Base-by-base conservation (phyloP, 2,888 invertebrate species). In the Lasioglossum pauxillum region DNA sequence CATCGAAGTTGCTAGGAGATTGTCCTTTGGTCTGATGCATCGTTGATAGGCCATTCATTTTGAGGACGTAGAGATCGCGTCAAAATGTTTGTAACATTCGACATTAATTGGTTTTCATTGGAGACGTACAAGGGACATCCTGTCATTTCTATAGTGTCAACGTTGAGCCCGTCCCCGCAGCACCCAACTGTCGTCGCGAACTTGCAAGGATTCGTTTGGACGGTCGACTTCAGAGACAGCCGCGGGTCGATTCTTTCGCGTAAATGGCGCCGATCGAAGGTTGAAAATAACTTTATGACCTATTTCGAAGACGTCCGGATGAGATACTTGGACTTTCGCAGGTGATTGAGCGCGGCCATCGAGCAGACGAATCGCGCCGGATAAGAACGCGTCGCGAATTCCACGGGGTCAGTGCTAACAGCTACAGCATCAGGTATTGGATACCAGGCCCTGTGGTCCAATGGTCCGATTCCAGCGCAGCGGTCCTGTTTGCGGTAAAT, bases 401-500 rank as follows among this genome's bases (percentile, higher is more conserved):
- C 64, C 75, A 38, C 38, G 64, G 72, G 83, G 84, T 84, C 84
- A 84, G 72, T 83, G 84, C 78, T 84, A 75, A 72, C 74, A 84
- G 71, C 27, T 44, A 8, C 49, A 53, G n/a, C 53, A 53, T 53
- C 53, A 3, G 23, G 53, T 23, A 53, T 10, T 10, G 53, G 23
- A n/a, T n/a, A n/a, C 75, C 57, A 10, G 64, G 49, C 69, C 76
- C 31, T 53, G 23, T 53, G 49, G 49, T 53, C 49, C 35, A 5
- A 74, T 35, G 78, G 82, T 75, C 77, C 69, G 83, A 78, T 84
- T 84, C 78, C 46, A 57, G 73, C 57, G 85, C 60, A 16, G 67
- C 76, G 85, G 74, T 85, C 49, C 80, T 83, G 83, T 83, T 74
- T 72, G 83, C 73, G 79, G 87, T 78, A 85, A 85, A 88, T 90